A percentile compares a stretch with the other conserved stretches of the same genome.
These are phyloP conservation scores for Spinus pinus DNA, from an alignment of 2,797 vertebrate species.

Conservation along the genomic window DNA sequence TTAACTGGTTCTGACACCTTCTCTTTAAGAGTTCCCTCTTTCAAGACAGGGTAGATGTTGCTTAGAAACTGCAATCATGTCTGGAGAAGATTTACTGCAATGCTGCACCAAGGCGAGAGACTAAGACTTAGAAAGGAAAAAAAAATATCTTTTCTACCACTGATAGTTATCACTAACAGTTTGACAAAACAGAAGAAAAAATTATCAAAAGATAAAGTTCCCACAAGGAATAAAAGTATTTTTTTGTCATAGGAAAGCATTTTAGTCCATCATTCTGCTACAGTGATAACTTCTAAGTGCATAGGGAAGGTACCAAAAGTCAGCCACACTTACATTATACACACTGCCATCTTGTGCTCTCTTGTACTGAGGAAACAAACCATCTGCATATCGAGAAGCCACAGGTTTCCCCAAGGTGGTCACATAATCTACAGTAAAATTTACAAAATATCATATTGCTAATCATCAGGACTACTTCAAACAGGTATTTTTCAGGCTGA, in stretches of 20 bases:
- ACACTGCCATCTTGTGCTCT: constrained; percentile 64
- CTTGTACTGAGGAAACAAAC: constrained; percentile 73
- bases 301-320: not conserved
- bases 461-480: not conserved
- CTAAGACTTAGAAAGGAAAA: not conserved
- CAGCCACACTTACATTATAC: constrained; percentile 77
- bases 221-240: not conserved
- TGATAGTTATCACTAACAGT: not conserved
- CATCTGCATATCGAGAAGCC: constrained; percentile 78
- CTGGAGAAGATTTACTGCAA: constrained; percentile 25
- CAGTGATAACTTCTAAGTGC: not conserved
- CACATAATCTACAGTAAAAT: constrained; percentile 75
- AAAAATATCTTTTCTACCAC: not conserved
- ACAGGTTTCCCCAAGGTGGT: constrained; percentile 75
- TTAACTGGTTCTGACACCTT: not conserved
- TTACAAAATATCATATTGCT: constrained; percentile 11
- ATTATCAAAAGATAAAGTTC: not conserved
- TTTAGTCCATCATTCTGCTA: not conserved
- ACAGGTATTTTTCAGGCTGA: not conserved
- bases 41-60: constrained; percentile 17
- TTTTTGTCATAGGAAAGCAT: not conserved
- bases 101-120: not conserved
- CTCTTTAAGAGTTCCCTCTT: not conserved
- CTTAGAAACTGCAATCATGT: constrained; percentile 36
- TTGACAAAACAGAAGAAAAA: not conserved